Base-by-base conservation (phyloP, 2,888 invertebrate species). In the Trichopria drosophilae region DNA sequence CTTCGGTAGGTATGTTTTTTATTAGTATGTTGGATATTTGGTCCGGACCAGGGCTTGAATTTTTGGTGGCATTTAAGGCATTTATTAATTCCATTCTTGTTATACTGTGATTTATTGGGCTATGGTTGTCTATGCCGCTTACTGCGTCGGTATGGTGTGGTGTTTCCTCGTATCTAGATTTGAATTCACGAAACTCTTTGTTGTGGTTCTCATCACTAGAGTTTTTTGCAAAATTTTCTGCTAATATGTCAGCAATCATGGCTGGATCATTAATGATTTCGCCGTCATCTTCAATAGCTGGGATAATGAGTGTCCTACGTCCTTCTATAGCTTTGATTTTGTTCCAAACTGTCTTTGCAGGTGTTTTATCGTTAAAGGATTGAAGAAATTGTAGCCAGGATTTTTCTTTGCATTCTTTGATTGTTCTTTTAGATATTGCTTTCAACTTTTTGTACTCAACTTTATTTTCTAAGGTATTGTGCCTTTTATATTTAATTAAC, bases 401-500 rank as follows among this genome's bases (percentile, higher is more conserved):
- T 1, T 34, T 6, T 36, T 28, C 37, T 40, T 44, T 58, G 20
- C 18, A 42, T 22, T 52, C 16, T 45, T 57, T 62, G 0, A 51
- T 5, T 2, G 22, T 58, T 47, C 40, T 42, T 7, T 58, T 50
- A 3, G 52, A 29, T 23, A 31, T 31, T 15, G 50, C 53, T 47
- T 42, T 47, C 10, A 34, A 34, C 52, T 42, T 45, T 40, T 54
- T 53, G 4, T 35, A 58, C n/a, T 43, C 20, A 4, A 53, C 53
- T 51, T 44, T 50, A 23, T 55, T 55, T 16, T 35, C 46, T 1
- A 5, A 3, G 1, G 50, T 47, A 0, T 41, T 49, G n/a, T 58
- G 43, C 47, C 39, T 54, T 45, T 55, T 57, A 6, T 35, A 59
- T 6, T 19, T 44, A 15, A 57, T 55, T 3, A 52, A 47, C 2